A percentile compares a stretch with the other conserved stretches of the same genome.
phyloP scores from a whole-genome alignment of 2,113 vertebrate genomes.

The Cyanoderma ruficeps region DNA sequence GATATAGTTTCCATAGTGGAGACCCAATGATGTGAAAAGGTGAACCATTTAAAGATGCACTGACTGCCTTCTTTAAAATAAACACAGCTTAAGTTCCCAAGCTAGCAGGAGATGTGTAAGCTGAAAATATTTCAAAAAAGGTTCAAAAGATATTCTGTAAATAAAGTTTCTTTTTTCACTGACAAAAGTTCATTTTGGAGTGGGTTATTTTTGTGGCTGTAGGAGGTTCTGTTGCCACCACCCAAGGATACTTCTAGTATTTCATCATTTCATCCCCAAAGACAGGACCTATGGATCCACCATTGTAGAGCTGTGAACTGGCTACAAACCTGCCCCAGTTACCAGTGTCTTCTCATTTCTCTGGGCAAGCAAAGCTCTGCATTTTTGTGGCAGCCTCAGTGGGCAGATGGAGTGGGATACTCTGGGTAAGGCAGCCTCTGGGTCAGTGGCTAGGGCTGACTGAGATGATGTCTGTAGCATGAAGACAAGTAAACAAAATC shows the following conservation, averaged over 20 bases:
- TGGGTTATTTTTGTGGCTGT: neutral
- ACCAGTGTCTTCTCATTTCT: neutral
- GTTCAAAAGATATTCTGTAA: neutral
- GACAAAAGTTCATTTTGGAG: neutral
- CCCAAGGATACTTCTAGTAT: neutral
- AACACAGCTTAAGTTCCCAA: neutral
- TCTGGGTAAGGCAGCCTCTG: neutral
- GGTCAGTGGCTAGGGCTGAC: neutral
- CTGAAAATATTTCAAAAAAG: neutral
- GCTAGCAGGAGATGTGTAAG: neutral
- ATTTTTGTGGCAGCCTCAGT: neutral
- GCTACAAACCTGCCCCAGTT: neutral
- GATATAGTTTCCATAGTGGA: neutral
- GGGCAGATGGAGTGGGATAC: neutral
- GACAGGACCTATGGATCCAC: fast-evolving
- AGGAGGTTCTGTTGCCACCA: neutral
- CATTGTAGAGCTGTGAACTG: neutral
- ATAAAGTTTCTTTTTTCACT: neutral
- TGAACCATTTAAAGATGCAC: neutral
- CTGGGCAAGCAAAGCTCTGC: neutral
- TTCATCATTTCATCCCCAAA: neutral
- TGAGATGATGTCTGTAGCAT: neutral
- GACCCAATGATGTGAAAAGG: neutral
- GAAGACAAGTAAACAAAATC: neutral
- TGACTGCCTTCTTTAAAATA: neutral